Percentiles rank a stretch among this genome's conserved stretches.
Conservation (phyloP, 2,888 invertebrate genomes). For the Pemphredon lugubris region DNA sequence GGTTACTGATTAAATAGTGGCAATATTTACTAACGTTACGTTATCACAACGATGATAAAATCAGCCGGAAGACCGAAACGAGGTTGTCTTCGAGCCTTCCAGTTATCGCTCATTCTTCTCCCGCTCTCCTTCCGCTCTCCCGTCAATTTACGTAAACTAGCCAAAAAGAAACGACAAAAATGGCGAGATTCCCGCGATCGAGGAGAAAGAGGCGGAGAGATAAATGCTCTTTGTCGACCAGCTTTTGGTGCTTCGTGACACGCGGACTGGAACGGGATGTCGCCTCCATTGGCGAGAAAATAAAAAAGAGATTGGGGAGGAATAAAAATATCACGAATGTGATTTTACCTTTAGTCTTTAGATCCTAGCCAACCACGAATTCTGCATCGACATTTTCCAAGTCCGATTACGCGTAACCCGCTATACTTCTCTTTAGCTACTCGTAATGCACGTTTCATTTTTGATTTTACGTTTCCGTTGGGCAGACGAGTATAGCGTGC, state of each 20-base stretch:
- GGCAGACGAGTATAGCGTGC: too few species aligned
- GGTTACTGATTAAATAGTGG: constrained; percentile 80
- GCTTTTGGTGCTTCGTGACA: not conserved
- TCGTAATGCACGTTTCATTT: too few species aligned
- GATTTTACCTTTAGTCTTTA: not conserved
- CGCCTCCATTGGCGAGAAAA: not conserved
- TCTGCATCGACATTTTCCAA: not conserved
- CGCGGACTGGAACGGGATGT: not conserved
- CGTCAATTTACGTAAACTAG: not conserved
- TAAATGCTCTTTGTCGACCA: constrained; percentile 33
- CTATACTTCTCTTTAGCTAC: too few species aligned
- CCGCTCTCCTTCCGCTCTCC: not conserved
- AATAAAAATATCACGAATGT: not conserved
- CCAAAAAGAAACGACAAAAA: constrained; percentile 1
- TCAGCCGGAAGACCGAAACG: constrained; percentile 59
- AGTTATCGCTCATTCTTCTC: not conserved
- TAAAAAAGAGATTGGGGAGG: not conserved
- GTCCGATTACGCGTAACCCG: too few species aligned
- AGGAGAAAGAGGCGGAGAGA: constrained; percentile 4
- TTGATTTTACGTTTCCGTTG: too few species aligned
- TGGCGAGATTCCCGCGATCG: constrained; percentile 3
- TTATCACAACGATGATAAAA: constrained; percentile 81
- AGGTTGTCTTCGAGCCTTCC: not conserved
- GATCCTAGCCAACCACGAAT: not conserved
- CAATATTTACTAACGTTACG: constrained; percentile 76